Base-by-base conservation (phyloP, 2,797 vertebrate species). In the Diplodus puntazzo region DNA sequence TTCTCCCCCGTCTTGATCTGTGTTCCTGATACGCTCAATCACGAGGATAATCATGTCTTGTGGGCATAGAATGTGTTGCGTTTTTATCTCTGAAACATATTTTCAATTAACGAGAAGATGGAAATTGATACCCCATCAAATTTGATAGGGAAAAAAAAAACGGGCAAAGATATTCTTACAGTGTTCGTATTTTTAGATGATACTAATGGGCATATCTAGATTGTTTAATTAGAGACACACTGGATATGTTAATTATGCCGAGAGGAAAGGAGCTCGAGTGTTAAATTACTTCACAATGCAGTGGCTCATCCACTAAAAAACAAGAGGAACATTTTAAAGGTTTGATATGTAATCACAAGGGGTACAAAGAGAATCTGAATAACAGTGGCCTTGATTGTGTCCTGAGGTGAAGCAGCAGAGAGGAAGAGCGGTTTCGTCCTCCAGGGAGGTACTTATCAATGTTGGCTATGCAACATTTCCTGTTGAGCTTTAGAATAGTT, bases 271-370 rank as follows among this genome's bases (percentile, higher is more conserved):
- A 90, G 66, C 64, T 87, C 82, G 79, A 89, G 88, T 92, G 87
- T 91, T 85, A 91, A 92, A 92, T 90, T 75, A 81, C 85, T 91
- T 88, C 81, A 85, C 70, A 84, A 84, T 86, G 81, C 83, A 84
- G 50, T 79, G 73, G 74, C 78, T 83, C 72, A 84, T 83, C 72
- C 69, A 81, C 65, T 69, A 75, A 87, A 88, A 25, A 90, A 87
- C 77, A 80, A 87, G 54, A 79, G 53, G 46, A 39, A 39, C 59
- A 69, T 81, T 87, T 82, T 81, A 73, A 89, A 81, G 48, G 67
- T 88, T 82, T 89, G 65, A 81, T 87, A 81, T 87, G 60, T 79
- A 89, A 92, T 88, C 73, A 62, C 59, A 86, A 75, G 69, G 62
- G 62, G 75, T 78, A 80, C 78, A 86, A 89, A 84, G 62, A 85